A percentile compares a stretch with the other conserved stretches of the same genome.
These are phyloP conservation scores for Pterois miles DNA, from an alignment of 2,797 vertebrate species.

Conservation along the genomic window DNA sequence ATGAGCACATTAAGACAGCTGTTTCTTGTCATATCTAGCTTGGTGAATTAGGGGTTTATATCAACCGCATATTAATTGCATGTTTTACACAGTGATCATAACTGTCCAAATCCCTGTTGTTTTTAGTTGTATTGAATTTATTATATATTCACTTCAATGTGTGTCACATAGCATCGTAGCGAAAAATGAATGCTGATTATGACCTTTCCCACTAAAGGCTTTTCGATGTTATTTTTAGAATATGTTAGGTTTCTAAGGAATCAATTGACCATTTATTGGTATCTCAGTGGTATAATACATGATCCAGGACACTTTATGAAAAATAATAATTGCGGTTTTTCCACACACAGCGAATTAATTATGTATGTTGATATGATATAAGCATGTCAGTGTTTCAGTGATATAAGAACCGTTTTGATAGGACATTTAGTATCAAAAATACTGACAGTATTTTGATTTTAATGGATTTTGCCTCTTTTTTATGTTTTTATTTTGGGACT, in stretches of 20 bases:
- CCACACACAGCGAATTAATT: neutral
- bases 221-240: neutral
- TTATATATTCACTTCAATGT: too few species aligned
- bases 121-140: too few species aligned
- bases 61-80: too few species aligned
- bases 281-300: neutral
- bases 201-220: neutral
- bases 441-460: neutral
- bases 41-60: too few species aligned
- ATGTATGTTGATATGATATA: rapidly evolving
- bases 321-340: neutral
- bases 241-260: neutral
- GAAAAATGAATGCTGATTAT: too few species aligned
- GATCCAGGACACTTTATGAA: neutral
- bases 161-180: too few species aligned
- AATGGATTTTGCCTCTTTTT: neutral
- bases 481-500: neutral
- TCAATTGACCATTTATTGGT: neutral
- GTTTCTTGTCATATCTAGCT: too few species aligned
- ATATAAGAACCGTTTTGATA: neutral
- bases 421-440: neutral
- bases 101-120: too few species aligned
- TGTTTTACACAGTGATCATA: too few species aligned
- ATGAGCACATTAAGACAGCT: too few species aligned
- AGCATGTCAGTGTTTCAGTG: neutral